A percentile compares a stretch with the other conserved stretches of the same genome.
phyloP scores from a whole-genome alignment of 2,113 vertebrate genomes.

The Neoarius graeffei region DNA sequence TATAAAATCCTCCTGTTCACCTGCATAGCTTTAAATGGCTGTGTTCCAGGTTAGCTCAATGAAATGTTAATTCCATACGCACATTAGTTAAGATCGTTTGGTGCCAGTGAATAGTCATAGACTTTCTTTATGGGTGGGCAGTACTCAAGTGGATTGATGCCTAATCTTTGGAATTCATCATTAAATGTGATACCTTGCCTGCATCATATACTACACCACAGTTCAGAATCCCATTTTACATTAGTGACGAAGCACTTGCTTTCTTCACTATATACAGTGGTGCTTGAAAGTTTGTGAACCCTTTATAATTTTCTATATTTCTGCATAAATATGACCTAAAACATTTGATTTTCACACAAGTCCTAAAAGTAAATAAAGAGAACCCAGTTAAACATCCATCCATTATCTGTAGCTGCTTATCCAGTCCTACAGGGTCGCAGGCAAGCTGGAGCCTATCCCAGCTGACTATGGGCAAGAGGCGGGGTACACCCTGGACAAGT shows the following conservation, averaged over 20 bases:
- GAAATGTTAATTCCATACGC: background rate
- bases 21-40: background rate
- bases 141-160: background rate
- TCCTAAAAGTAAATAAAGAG: too few species aligned
- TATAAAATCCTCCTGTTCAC: background rate
- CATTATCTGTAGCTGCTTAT: too few species aligned
- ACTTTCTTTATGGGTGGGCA: background rate
- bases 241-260: background rate
- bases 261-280: background rate
- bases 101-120: background rate
- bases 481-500: too few species aligned
- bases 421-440: too few species aligned
- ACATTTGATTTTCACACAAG: too few species aligned
- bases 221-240: background rate
- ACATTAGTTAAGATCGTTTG: background rate
- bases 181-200: background rate
- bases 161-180: background rate
- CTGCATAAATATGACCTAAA: too few species aligned
- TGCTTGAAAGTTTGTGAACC: too few species aligned
- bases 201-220: background rate
- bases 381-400: too few species aligned
- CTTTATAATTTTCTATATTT: too few species aligned
- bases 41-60: background rate
- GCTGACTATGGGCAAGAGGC: too few species aligned
- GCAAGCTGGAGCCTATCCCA: too few species aligned